Base-by-base conservation (phyloP, 1,140 invertebrate genomes). In the Neomicropteryx cornuta region DNA sequence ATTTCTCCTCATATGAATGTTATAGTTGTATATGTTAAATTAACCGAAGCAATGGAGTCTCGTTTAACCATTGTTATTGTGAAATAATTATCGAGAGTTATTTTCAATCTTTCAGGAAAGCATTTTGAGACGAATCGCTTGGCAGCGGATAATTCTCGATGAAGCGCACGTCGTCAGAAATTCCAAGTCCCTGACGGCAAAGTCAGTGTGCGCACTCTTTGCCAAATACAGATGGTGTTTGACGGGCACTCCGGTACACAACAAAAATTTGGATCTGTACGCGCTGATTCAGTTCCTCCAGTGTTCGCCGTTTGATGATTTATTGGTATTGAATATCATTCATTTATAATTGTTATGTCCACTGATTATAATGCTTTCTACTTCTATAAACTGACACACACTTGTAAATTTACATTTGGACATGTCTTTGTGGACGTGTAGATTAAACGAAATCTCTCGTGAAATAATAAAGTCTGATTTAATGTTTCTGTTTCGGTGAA, bases 171-270 rank as follows among this genome's bases (percentile, higher is more conserved):
- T 76, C 4, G 82, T 97, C 4, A 77, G 92, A 41, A 97, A 97
- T 67, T 73, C 83, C 50, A 92, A 87, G 60, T 77, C 81, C 13
- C 64, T 77, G 36, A 80, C 77, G 0, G 80, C 85, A 1, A 49
- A 73, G 47, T 79, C 84, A 1, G 80, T 83, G 1, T 85, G 76
- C 54, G 55, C 58, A 10, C 54, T 97, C 3, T 45, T 48, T 1
- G 75, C 68, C 0, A 62, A 56, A 30, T 70, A 74, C 19, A 73
- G 87, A 28, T 97, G 91, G 91, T 80, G 77, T 0, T 65, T 97
- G 1, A 94, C 92, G 5, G 94, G 94, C 8, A 98, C 94, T 0
- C 93, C 93, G 0, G 82, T 98, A 35, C 93, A 97, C 46, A 97
- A 98, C 56, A 85, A 90, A 56, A 80, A 92, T 52, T 55, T 83